Percentiles rank a stretch among this genome's conserved stretches.
phyloP scores from a whole-genome alignment of 2,888 invertebrate genomes.

The Cheilosia pagana region DNA sequence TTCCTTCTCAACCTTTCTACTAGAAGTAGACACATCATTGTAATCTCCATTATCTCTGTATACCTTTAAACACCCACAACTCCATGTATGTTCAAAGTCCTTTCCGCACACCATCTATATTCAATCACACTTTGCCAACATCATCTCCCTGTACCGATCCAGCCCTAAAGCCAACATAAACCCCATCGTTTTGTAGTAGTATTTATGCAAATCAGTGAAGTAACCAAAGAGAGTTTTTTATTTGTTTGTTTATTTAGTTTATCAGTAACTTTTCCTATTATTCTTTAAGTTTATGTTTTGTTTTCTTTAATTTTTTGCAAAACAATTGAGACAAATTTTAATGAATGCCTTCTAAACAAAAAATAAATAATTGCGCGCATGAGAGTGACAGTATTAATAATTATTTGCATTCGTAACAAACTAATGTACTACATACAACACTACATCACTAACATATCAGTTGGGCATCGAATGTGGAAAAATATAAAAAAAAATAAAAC shows the following conservation, averaged over 20 bases:
- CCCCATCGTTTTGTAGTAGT: slow-evolving; percentile 50
- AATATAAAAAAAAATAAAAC: background rate
- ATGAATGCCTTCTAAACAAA: slow-evolving; percentile 31
- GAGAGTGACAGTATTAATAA: slow-evolving; percentile 70
- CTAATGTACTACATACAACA: slow-evolving; percentile 55
- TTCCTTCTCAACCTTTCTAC: too few species aligned
- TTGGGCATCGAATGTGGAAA: slow-evolving; percentile 71
- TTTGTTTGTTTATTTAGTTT: slow-evolving; percentile 58
- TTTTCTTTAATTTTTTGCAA: slow-evolving; percentile 49
- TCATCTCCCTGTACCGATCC: slow-evolving; percentile 1
- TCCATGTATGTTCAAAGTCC: too few species aligned
- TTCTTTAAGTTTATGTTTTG: slow-evolving; percentile 67
- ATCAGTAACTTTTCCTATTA: slow-evolving; percentile 74
- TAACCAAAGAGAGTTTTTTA: slow-evolving; percentile 69
- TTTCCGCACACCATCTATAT: background rate
- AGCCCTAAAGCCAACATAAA: slow-evolving; percentile 9
- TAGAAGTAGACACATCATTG: too few species aligned
- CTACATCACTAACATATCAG: slow-evolving; percentile 75
- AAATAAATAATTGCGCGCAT: slow-evolving; percentile 12
- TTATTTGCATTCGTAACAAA: slow-evolving; percentile 48
- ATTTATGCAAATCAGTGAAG: slow-evolving; percentile 68
- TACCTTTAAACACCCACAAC: too few species aligned
- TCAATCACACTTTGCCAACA: background rate
- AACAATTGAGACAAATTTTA: slow-evolving; percentile 52
- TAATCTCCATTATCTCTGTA: too few species aligned